Percentiles rank a stretch among this genome's conserved stretches.
Evolutionary conservation across 2,888 invertebrate species (phyloP).

Genomic region (Sepiola atlantica): DNA sequence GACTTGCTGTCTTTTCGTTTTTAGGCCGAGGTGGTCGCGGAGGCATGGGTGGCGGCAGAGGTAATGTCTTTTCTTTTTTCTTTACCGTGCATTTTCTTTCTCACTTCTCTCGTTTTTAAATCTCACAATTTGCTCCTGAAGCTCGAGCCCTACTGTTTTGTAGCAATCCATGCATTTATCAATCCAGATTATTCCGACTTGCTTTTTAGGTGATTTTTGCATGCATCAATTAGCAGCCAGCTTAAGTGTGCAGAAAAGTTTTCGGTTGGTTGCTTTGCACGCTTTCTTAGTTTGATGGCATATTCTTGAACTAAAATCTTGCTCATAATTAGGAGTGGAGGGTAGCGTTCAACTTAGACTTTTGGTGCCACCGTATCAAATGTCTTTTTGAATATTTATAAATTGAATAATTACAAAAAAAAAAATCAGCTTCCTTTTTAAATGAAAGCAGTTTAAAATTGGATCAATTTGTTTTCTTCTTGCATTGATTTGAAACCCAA

Average conservation of each 20-base stretch:
- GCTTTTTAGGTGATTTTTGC: background rate
- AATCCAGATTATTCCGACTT: background rate
- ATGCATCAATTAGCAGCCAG: background rate
- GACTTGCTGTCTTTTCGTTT: background rate
- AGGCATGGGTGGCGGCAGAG: constrained; percentile 44
- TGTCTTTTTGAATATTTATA: background rate
- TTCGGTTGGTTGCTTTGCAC: background rate
- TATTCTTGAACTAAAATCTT: constrained; percentile 9
- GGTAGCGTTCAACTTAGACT: no score
- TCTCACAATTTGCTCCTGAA: background rate
- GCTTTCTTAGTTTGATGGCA: constrained; percentile 21
- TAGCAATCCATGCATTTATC: background rate
- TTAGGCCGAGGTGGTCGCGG: constrained; percentile 39
- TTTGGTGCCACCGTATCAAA: background rate
- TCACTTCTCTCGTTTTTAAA: background rate
- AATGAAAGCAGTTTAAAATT: no score
- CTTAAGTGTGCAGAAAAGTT: background rate
- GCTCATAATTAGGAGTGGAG: background rate
- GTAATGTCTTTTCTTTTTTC: background rate
- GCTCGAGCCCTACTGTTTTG: background rate
- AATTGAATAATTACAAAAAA: background rate
- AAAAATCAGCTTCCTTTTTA: no score
- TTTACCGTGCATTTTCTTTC: background rate
- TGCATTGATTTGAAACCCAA: no score
- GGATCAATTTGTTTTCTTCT: no score